phyloP scores from a whole-genome alignment of 2,888 invertebrate species.

The Cacoxenus indagator region DNA sequence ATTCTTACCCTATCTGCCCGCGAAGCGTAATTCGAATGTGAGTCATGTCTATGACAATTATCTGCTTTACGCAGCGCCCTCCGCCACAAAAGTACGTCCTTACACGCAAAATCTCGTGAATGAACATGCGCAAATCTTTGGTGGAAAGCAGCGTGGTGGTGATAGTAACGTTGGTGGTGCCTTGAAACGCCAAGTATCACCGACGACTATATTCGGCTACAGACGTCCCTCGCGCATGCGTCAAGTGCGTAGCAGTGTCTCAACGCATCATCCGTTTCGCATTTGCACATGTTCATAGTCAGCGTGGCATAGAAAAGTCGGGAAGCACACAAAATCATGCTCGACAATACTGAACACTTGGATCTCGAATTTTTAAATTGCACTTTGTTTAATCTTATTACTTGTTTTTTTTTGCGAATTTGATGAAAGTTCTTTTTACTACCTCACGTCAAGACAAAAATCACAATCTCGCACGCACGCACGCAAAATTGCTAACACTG shows the following conservation, averaged over 20 bases:
- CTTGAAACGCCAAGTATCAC: constrained; percentile 24
- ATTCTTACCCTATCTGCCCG: constrained; percentile 64
- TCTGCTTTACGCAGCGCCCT: constrained; percentile 57
- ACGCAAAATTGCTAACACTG: constrained; percentile 18
- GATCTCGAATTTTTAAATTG: constrained; percentile 44
- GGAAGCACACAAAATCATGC: constrained; percentile 6
- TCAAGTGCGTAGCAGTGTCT: constrained; percentile 61
- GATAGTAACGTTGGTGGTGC: constrained; percentile 12
- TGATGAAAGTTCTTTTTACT: constrained; percentile 9
- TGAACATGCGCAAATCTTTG: constrained; percentile 60
- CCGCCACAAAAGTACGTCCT: constrained; percentile 47
- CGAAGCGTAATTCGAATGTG: constrained; percentile 67
- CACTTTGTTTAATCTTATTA: not conserved
- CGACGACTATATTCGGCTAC: constrained; percentile 28
- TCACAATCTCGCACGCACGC: constrained; percentile 14
- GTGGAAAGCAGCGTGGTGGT: constrained; percentile 25
- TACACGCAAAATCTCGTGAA: constrained; percentile 61
- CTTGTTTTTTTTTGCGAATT: constrained; percentile 15
- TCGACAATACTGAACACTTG: constrained; percentile 27
- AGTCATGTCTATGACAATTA: constrained; percentile 69
- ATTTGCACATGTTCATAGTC: constrained; percentile 71
- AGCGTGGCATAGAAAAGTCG: constrained; percentile 40
- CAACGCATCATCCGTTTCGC: constrained; percentile 68
- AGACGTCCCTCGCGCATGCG: constrained; percentile 43
- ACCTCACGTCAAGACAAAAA: constrained; percentile 19